Conservation (phyloP, 2,888 invertebrate genomes). For the Andrena bucephala region DNA sequence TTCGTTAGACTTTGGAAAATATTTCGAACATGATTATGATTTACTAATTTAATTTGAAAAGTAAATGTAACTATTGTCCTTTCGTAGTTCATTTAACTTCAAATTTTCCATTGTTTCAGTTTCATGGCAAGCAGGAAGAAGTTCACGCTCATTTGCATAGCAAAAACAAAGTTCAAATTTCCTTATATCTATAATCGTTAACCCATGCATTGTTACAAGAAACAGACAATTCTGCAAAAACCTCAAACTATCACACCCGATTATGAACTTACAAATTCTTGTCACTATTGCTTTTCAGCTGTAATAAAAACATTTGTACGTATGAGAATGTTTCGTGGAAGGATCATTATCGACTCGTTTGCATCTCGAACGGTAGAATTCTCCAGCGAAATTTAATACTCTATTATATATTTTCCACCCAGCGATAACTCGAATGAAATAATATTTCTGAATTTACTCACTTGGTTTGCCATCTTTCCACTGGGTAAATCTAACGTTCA, state of each 20-base stretch:
- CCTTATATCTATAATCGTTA: not conserved
- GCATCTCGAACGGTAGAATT: not conserved
- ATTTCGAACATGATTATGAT: too few relatives aligned
- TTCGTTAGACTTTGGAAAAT: not conserved
- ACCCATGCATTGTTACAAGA: not conserved
- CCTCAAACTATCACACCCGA: slow-evolving; percentile 8
- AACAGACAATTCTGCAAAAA: slow-evolving; percentile 1
- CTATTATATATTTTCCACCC: not conserved
- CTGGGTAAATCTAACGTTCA: slow-evolving; percentile 92
- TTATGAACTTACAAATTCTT: slow-evolving; percentile 67
- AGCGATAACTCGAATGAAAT: not conserved
- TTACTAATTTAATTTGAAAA: not conserved
- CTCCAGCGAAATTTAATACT: not conserved
- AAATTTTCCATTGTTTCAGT: not conserved
- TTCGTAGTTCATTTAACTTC: not conserved
- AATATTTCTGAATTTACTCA: slow-evolving; percentile 86
- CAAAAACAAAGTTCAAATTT: not conserved
- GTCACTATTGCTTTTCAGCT: slow-evolving; percentile 75
- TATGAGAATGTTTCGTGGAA: not conserved
- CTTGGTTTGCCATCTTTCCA: slow-evolving; percentile 97
- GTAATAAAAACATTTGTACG: slow-evolving; percentile 69
- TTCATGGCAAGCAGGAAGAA: not conserved
- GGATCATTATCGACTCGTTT: too few relatives aligned
- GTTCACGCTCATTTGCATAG: not conserved
- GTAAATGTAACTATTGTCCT: not conserved